A percentile compares a stretch with the other conserved stretches of the same genome.
phyloP scores from a whole-genome alignment of 2,797 vertebrate genomes.

The Hipposideros larvatus region DNA sequence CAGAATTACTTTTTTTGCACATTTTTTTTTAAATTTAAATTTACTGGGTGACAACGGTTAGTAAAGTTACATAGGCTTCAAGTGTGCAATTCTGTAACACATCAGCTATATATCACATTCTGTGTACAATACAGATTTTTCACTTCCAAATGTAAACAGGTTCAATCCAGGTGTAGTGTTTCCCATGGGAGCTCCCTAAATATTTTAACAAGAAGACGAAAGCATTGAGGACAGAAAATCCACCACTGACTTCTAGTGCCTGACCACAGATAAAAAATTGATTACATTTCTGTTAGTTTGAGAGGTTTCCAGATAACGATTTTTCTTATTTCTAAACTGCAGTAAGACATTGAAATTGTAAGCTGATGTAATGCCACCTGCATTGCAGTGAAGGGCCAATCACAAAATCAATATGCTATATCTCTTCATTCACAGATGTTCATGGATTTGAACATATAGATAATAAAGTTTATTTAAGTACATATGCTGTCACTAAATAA shows the following conservation, averaged over 20 bases:
- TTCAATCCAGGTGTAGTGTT: slow-evolving; percentile 78
- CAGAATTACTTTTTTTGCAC: background rate
- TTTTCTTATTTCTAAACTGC: slow-evolving; percentile 81
- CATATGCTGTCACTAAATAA: slow-evolving; percentile 55
- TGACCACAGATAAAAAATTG: slow-evolving; percentile 82
- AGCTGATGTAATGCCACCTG: slow-evolving; percentile 55
- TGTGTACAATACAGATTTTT: slow-evolving; percentile 22
- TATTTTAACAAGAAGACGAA: slow-evolving; percentile 83
- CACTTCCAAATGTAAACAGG: slow-evolving; percentile 86
- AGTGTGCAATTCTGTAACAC: too few relatives aligned
- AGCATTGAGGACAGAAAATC: slow-evolving; percentile 79
- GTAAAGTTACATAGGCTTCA: too few relatives aligned
- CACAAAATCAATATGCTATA: slow-evolving; percentile 67
- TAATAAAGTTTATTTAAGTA: slow-evolving; percentile 75
- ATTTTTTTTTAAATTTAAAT: too few relatives aligned
- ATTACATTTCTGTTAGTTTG: slow-evolving; percentile 83
- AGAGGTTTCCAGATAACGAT: slow-evolving; percentile 81
- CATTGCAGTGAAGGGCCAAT: slow-evolving; percentile 51
- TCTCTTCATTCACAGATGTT: slow-evolving; percentile 75
- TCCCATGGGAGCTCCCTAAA: slow-evolving; percentile 78
- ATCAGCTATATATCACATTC: too few relatives aligned
- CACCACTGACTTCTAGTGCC: slow-evolving; percentile 72
- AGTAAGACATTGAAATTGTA: slow-evolving; percentile 71
- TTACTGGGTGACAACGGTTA: too few relatives aligned
- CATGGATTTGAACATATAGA: slow-evolving; percentile 33